Conservation (phyloP, 1,140 invertebrate species). For the Pseudomyrmex sp. region DNA sequence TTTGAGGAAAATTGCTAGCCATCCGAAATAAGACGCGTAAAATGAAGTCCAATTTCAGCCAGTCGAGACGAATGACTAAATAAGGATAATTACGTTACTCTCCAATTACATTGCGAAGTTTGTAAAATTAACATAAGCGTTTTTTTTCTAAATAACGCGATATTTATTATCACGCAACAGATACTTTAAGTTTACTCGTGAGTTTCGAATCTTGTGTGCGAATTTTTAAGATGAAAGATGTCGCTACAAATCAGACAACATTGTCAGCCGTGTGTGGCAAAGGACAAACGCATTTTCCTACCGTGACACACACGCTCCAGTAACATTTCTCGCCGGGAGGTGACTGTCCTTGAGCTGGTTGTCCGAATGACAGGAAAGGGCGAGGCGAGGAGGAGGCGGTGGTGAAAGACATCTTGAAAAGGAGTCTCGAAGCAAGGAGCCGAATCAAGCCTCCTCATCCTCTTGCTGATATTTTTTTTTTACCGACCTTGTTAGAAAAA, state of each 20-base stretch:
- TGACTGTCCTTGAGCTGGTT: conserved; percentile 70
- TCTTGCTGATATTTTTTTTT: conserved; percentile 22
- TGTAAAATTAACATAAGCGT: neutral
- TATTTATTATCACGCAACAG: no score
- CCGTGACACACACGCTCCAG: conserved; percentile 61
- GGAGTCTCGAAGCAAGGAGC: conserved; percentile 43
- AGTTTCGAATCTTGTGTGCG: no score
- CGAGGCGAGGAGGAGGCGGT: conserved; percentile 55
- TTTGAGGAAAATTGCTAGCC: conserved; percentile 7
- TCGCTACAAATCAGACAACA: conserved; percentile 16
- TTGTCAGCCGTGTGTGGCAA: conserved; percentile 34
- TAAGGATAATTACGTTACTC: neutral
- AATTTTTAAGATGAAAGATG: conserved; percentile 22
- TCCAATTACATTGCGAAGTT: conserved; percentile 19
- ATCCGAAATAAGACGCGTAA: conserved; percentile 12
- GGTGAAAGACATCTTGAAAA: conserved; percentile 50
- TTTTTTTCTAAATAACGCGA: neutral
- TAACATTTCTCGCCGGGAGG: conserved; percentile 60
- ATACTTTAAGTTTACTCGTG: neutral
- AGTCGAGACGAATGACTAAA: conserved; percentile 3
- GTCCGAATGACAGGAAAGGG: conserved; percentile 63
- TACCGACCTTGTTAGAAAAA: conserved; percentile 25
- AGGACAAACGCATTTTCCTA: conserved; percentile 58
- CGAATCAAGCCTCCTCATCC: conserved; percentile 33
- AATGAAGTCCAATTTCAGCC: conserved; percentile 15